phyloP scores from a whole-genome alignment of 2,888 invertebrate genomes.

The Eilema caniola region DNA sequence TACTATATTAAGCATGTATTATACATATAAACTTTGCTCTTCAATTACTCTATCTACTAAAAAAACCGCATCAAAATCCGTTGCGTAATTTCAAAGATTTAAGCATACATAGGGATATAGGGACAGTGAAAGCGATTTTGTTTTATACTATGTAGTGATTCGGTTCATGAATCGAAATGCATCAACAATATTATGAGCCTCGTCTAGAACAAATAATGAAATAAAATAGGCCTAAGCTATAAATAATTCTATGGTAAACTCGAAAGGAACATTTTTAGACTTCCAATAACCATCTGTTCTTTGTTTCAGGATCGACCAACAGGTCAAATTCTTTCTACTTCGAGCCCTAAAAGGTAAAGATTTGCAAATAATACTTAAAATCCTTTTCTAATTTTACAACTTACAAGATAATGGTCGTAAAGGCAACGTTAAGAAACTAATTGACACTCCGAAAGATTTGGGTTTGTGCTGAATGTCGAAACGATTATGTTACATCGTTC shows the following conservation, averaged over 20 bases:
- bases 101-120: no score
- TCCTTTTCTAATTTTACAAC: not conserved
- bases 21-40: no score
- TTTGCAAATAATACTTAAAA: not conserved
- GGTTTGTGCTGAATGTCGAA: constrained; percentile 16
- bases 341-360: constrained; percentile 6
- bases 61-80: no score
- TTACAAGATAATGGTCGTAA: constrained; percentile 9
- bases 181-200: no score
- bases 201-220: no score
- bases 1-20: no score
- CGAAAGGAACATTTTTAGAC: not conserved
- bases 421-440: constrained; percentile 23
- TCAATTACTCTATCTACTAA: no score
- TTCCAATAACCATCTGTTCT: not conserved
- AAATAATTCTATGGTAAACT: not conserved
- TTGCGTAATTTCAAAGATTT: no score
- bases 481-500: constrained; percentile 11
- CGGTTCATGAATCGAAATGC: no score
- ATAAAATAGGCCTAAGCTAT: no score
- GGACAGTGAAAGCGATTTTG: no score
- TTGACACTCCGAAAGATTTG: constrained; percentile 29
- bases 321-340: not conserved
- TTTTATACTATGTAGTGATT: no score
- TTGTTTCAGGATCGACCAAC: constrained; percentile 10